Evolutionary conservation across 1,140 invertebrate species (phyloP).

Genomic region (Manduca sexta): DNA sequence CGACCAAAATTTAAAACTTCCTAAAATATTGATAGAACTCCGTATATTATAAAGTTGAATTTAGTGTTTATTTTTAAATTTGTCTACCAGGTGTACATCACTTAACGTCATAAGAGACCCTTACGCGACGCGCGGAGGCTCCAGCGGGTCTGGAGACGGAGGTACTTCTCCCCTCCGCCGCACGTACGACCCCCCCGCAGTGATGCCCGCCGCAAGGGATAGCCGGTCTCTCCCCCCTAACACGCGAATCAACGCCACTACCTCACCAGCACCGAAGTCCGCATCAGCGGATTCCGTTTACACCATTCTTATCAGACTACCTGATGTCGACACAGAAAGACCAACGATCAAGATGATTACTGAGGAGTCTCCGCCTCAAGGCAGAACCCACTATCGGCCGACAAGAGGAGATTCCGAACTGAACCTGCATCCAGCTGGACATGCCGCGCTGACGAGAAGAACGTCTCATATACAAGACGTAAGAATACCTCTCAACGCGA

Average conservation of each 20-base stretch:
- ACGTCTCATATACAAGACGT: slow-evolving; percentile 87
- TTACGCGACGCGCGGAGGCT: slow-evolving; percentile 66
- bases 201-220: slow-evolving; percentile 63
- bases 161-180: slow-evolving; percentile 61
- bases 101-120: slow-evolving; percentile 86
- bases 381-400: slow-evolving; percentile 55
- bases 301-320: slow-evolving; percentile 92
- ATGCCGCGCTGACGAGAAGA: slow-evolving; percentile 75
- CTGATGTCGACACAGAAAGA: slow-evolving; percentile 71
- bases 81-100: slow-evolving; percentile 79
- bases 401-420: slow-evolving; percentile 68
- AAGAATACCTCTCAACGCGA: slow-evolving; percentile 87
- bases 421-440: slow-evolving; percentile 60
- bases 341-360: slow-evolving; percentile 92
- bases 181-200: slow-evolving; percentile 42
- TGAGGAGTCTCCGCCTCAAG: slow-evolving; percentile 75
- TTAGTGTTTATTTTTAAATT: slow-evolving; percentile 12
- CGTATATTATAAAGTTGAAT: no score
- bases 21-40: no score
- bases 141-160: slow-evolving; percentile 53
- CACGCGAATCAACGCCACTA: slow-evolving; percentile 56
- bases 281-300: slow-evolving; percentile 86
- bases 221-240: slow-evolving; percentile 72
- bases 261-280: slow-evolving; percentile 74
- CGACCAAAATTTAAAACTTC: no score